Evolutionary conservation across 2,888 invertebrate genomes (phyloP).

Genomic region (Lissocephala sabroskyi): DNA sequence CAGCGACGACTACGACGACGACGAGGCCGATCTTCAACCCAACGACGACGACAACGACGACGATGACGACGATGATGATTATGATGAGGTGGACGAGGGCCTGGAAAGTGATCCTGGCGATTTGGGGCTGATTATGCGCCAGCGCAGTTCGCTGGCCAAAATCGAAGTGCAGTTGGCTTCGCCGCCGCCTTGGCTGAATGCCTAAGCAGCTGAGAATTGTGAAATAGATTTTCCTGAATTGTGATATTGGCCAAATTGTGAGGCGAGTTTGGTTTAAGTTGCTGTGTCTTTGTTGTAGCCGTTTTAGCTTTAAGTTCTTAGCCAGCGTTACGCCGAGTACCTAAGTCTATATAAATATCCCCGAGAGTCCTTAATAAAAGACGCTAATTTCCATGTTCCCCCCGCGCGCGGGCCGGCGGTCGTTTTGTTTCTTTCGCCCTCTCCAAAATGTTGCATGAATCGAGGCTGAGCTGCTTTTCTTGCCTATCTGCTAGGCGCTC

Average conservation of each 20-base stretch:
- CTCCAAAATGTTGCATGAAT: constrained; percentile 16
- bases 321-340: constrained; percentile 4
- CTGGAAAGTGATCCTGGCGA: constrained; percentile 8
- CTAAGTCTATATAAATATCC: not conserved
- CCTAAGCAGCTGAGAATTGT: too few species aligned
- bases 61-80: constrained; percentile 20
- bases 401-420: too few species aligned
- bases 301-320: not conserved
- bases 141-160: constrained; percentile 20
- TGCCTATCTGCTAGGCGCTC: too few species aligned
- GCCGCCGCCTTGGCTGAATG: constrained; percentile 20
- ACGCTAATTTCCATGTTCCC: too few species aligned
- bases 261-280: not conserved
- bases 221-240: too few species aligned
- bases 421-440: constrained; percentile 1
- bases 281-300: not conserved
- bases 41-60: constrained; percentile 36
- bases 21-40: constrained; percentile 29
- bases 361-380: not conserved
- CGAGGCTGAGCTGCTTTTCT: not conserved
- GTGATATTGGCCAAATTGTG: constrained; percentile 22
- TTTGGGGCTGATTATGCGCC: constrained; percentile 14
- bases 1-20: constrained; percentile 58
- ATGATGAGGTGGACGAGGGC: constrained; percentile 13
- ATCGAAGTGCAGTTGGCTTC: constrained; percentile 23